These are phyloP conservation scores for Perca flavescens DNA, from an alignment of 2,113 vertebrate genomes.

Conservation along the genomic window DNA sequence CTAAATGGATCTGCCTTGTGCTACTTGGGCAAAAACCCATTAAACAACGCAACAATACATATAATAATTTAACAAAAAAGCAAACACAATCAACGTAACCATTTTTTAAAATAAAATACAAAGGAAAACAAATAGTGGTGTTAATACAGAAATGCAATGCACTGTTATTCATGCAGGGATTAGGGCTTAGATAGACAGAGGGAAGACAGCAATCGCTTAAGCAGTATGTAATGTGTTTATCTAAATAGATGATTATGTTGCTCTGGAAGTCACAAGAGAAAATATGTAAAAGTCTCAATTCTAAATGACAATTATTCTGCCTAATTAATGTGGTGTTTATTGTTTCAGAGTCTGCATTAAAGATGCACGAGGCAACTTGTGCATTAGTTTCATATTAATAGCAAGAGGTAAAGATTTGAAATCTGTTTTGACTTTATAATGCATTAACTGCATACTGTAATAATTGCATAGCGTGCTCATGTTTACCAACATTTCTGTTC, in stretches of 20 bases:
- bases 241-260: slow-evolving; percentile 4
- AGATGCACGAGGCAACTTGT: neutral
- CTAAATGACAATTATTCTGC: slow-evolving; percentile 10
- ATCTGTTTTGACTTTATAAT: neutral
- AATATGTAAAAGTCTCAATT: slow-evolving; percentile 20
- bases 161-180: slow-evolving; percentile 1
- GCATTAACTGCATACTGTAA: neutral
- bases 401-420: neutral
- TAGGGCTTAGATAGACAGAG: neutral
- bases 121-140: neutral
- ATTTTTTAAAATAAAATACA: neutral
- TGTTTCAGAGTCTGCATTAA: slow-evolving; percentile 3
- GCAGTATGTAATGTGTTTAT: slow-evolving; percentile 27
- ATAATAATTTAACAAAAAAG: slow-evolving; percentile 14
- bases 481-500: neutral
- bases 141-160: neutral
- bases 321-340: slow-evolving; percentile 2
- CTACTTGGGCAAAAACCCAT: slow-evolving; percentile 50
- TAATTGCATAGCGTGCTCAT: neutral
- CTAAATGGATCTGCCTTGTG: slow-evolving; percentile 40
- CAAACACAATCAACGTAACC: neutral
- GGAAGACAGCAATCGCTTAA: neutral
- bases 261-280: slow-evolving; percentile 10
- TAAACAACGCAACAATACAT: slow-evolving; percentile 46
- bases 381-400: neutral